phyloP scores from a whole-genome alignment of 2,888 invertebrate species.

The Mellilla xanthometata region DNA sequence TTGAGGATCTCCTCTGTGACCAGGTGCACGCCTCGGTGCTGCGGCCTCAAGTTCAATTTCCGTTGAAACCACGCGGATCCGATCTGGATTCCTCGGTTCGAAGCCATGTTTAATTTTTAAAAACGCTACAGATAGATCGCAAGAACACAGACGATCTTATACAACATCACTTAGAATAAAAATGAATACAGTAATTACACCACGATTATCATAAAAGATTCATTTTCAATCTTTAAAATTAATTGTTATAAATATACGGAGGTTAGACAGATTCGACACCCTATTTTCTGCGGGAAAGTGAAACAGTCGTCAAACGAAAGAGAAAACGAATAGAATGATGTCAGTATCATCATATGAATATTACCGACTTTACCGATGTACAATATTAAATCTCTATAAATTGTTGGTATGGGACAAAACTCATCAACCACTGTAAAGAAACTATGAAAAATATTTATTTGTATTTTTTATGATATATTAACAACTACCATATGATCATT shows the following conservation, averaged over 20 bases:
- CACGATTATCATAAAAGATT: conserved; percentile 88
- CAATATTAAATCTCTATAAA: conserved; percentile 37
- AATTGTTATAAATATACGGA: conserved; percentile 79
- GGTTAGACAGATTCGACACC: conserved; percentile 83
- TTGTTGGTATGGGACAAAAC: background rate
- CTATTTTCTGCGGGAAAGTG: conserved; percentile 83
- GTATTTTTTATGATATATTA: background rate
- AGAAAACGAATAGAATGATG: conserved; percentile 70
- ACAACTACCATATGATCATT: too few species aligned
- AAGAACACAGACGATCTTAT: conserved; percentile 79
- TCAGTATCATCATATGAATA: conserved; percentile 49
- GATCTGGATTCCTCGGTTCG: conserved; percentile 95
- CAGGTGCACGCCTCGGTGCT: conserved; percentile 97
- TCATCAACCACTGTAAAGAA: background rate
- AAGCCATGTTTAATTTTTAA: conserved; percentile 89
- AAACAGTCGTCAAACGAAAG: conserved; percentile 76
- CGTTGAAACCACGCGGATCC: conserved; percentile 99
- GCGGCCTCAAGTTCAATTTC: conserved; percentile 97
- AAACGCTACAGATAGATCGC: conserved; percentile 79
- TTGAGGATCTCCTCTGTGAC: conserved; percentile 98
- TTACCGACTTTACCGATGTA: conserved; percentile 32
- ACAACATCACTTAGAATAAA: conserved; percentile 81
- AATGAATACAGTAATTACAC: conserved; percentile 81
- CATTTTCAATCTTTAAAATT: conserved; percentile 80
- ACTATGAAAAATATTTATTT: background rate